Base-by-base conservation (phyloP, 2,113 vertebrate genomes). In the Dasyornis broadbenti region DNA sequence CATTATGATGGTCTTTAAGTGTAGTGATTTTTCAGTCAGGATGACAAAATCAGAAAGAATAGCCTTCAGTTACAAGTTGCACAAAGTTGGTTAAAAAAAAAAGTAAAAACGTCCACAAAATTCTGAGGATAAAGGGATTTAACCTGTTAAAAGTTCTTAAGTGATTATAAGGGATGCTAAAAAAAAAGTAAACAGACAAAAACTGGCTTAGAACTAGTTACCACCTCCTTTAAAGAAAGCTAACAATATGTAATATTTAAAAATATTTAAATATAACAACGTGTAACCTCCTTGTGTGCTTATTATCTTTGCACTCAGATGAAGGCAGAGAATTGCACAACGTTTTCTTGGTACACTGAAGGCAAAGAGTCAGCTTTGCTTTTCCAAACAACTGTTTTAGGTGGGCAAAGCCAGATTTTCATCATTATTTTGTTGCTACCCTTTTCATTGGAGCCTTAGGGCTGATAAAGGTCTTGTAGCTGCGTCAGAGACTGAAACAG, bases 141-240 rank as follows among this genome's bases (percentile, higher is more conserved):
- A 40, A 5, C 44, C 26, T 89, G 16, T 44, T 71, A 17, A 35
- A 81, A 31, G 9, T 17, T 52, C 15, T 40, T 49, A 30, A 39
- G 3, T 4, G 24, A 13, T 1, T 1, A 3, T 52, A 66, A 83
- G 9, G 31, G 44, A 52, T 0, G 1, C 2, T 28, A 15, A 53
- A 45, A 23, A 65, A 66, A 66, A 28, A 15, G 1, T 20, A 50
- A 13, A 6, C 22, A 35, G 42, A 54, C 54, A 73, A 70, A 26
- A n/a, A 37, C 5, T 35, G 4, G 2, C 37, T 72, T 75, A 75
- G 11, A 18, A 42, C 7, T 28, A 40, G 21, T 16, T 69, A 42
- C 11, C 15, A 57, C 15, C 11, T 20, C 26, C 68, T 27, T 85
- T 54, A 64, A 57, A 50, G 28, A 68, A 82, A 82, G 39, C 56